Base-by-base conservation (phyloP, 2,797 vertebrate species). In the Xenopus petersii region DNA sequence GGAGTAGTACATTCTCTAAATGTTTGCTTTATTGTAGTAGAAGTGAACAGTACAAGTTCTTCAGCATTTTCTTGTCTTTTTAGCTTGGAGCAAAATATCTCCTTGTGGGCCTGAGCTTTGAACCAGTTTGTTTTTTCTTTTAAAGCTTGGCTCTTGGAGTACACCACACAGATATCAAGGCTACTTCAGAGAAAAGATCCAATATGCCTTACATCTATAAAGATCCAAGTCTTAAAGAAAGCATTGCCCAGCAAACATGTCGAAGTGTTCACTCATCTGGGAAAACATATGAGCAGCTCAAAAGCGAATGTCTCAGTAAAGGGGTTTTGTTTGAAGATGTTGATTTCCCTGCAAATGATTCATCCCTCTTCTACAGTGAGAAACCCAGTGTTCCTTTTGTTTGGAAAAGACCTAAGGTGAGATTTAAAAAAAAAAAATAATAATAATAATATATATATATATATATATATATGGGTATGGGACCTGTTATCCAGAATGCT, bases 381-480 rank as follows among this genome's bases (percentile, higher is more conserved):
- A 92, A 84, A 0, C 90, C 93, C 1, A 91, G 91, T 0, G 66
- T 96, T 48, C 81, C 91, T 33, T 93, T 98, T 26, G 71, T 94
- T 64, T 98, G 97, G 97, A 98, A 94, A 84, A 90, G 95, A 67
- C 97, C 97, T 0, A 80, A 82, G 90, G 97, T 98, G 87, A 79
- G 95, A 54, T 51, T 2, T 49, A 10, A 49, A 49, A 30, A 30
- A 30, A 30, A 26, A 26, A 26, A 26, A 26, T 2, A 26, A 30
- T 30, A 2, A 30, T 30, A 30, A 30, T 30, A 30, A 30, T 30
- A 30, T 30, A 30, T 30, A 30, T 26, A 26, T 26, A 26, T 26
- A 26, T 26, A 26, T 26, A 26, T 30, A 30, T 30, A 30, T 30
- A 30, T 30, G 21, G 21, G 21, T 21, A 21, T 21, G 21, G 21